Percentiles rank a stretch among this genome's conserved stretches.
These are phyloP conservation scores for Odontophorus gujanensis DNA, from an alignment of 2,113 vertebrate species.

Conservation along the genomic window DNA sequence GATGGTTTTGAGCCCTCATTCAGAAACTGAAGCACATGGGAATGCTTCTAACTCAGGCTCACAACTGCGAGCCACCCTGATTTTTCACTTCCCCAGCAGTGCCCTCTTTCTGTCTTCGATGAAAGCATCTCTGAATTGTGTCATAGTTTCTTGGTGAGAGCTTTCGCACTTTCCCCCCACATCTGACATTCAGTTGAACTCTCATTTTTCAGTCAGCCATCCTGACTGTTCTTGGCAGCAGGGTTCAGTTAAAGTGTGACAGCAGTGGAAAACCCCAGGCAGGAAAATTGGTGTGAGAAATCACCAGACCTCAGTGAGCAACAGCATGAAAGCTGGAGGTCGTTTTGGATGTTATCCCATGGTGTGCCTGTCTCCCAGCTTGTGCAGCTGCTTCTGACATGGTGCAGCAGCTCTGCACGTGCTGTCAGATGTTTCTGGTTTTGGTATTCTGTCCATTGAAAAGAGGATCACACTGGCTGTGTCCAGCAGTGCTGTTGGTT, in stretches of 20 bases:
- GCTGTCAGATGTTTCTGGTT: not conserved
- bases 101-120: not conserved
- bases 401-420: not conserved
- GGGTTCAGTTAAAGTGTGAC: not conserved
- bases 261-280: conserved; percentile 27
- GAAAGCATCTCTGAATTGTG: not conserved
- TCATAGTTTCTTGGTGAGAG: not conserved
- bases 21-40: not conserved
- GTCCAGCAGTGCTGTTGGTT: not conserved
- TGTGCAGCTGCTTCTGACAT: not conserved
- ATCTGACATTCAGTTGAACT: conserved; percentile 31
- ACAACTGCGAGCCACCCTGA: not conserved
- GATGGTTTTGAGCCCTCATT: not conserved
- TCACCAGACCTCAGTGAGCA: not conserved
- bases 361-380: not conserved
- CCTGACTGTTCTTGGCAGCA: not conserved
- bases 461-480: too few relatives aligned
- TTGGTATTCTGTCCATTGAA: not conserved
- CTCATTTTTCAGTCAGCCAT: not conserved
- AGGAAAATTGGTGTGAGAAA: not conserved
- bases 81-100: conserved; percentile 28
- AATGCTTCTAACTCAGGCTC: not conserved
- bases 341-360: not conserved
- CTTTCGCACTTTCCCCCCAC: not conserved
- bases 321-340: not conserved